Conservation (phyloP, 2,797 vertebrate species). For the Natrix natrix region DNA sequence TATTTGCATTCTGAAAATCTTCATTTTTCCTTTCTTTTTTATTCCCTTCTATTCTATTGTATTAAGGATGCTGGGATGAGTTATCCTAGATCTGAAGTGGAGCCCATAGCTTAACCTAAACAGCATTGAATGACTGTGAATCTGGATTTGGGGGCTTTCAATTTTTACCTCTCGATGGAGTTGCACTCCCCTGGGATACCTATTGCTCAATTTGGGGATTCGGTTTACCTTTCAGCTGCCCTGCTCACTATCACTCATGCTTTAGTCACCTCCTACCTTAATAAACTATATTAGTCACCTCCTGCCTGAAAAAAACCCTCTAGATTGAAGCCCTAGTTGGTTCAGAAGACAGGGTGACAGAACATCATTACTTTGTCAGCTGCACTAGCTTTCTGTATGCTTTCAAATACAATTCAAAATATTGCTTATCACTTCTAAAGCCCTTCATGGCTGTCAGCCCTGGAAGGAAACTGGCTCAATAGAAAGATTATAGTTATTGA, state of each 20-base stretch:
- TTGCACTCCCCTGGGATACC: background rate
- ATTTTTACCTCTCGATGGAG: background rate
- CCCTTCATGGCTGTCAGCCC: background rate
- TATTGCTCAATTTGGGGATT: background rate
- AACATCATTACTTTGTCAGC: background rate
- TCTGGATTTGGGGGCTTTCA: background rate
- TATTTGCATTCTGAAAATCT: background rate
- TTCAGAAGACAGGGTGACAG: background rate
- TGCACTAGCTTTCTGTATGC: background rate
- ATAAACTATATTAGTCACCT: background rate
- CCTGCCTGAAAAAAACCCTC: background rate
- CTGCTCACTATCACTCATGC: background rate
- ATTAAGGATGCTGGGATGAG: background rate
- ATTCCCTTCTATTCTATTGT: background rate
- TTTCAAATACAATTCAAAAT: constrained; percentile 11
- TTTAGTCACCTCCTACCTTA: background rate
- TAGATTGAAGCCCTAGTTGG: background rate
- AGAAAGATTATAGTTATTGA: background rate
- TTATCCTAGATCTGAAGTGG: background rate
- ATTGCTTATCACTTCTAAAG: background rate
- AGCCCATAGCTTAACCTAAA: background rate
- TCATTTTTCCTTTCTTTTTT: background rate
- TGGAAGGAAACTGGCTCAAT: background rate
- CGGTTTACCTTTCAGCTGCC: background rate
- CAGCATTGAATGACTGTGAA: background rate